Conservation (phyloP, 2,888 invertebrate species). For the Zonitis immaculata region DNA sequence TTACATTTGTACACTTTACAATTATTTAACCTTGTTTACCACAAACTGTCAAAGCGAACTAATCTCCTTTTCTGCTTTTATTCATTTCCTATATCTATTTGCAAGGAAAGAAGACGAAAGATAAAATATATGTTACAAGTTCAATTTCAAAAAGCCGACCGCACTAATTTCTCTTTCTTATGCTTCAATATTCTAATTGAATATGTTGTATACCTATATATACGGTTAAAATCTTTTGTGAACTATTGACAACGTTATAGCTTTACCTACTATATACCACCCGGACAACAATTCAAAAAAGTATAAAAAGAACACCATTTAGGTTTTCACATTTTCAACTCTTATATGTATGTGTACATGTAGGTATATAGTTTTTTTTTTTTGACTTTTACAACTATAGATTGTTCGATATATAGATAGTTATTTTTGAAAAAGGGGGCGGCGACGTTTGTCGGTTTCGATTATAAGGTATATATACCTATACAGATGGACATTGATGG, state of each 20-base stretch:
- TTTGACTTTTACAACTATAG: conserved; percentile 1
- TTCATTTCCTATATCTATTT: too few relatives aligned
- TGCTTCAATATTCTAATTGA: conserved; percentile 20
- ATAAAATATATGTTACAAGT: too few relatives aligned
- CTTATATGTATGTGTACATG: too few relatives aligned
- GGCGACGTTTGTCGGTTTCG: conserved; percentile 33
- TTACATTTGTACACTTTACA: conserved; percentile 35
- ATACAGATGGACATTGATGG: conserved; percentile 10
- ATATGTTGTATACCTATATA: conserved; percentile 5
- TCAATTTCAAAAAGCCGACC: too few relatives aligned
- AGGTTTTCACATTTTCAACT: background rate
- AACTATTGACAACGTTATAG: conserved; percentile 21
- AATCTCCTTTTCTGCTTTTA: conserved; percentile 44
- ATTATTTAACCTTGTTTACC: conserved; percentile 49
- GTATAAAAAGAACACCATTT: conserved; percentile 8
- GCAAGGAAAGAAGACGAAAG: too few relatives aligned
- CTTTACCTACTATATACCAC: too few relatives aligned
- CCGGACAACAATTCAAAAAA: too few relatives aligned
- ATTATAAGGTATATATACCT: conserved; percentile 28
- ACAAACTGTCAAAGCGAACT: conserved; percentile 49
- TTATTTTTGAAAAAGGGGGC: conserved; percentile 29
- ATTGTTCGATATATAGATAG: background rate
- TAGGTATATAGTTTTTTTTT: too few relatives aligned
- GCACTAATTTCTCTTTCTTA: conserved; percentile 19
- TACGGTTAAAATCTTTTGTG: conserved; percentile 9